phyloP scores from a whole-genome alignment of 2,113 vertebrate species.

The Pseudorectes ferrugineus region DNA sequence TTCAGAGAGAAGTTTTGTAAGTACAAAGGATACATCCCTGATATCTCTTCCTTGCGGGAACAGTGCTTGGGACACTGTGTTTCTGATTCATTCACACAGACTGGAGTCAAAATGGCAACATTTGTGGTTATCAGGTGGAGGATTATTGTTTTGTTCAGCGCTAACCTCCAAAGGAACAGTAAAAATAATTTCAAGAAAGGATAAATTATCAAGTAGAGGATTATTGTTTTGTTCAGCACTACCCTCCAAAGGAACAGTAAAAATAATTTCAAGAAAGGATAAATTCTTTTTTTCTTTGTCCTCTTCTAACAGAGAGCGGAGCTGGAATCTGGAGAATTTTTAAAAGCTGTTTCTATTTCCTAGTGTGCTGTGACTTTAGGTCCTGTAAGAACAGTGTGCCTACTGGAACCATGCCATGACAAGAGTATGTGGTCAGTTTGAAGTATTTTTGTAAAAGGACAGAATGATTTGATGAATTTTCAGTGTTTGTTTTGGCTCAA shows the following conservation, averaged over 20 bases:
- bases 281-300: not conserved
- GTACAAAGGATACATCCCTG: not conserved
- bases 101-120: not conserved
- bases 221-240: not conserved
- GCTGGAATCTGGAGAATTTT: not conserved
- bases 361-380: not conserved
- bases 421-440: not conserved
- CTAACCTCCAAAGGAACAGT: not conserved
- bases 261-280: not conserved
- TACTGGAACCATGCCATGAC: not conserved
- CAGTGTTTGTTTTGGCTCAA: not conserved
- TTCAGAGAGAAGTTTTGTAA: not conserved
- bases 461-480: not conserved
- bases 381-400: not conserved
- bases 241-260: not conserved
- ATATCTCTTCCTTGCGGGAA: not conserved
- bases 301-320: not conserved
- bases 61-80: not conserved
- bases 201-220: not conserved
- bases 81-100: not conserved
- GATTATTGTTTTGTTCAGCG: not conserved
- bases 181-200: not conserved
- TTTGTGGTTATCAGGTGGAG: not conserved
- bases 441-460: not conserved
- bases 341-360: not conserved